Evolutionary conservation across 2,888 invertebrate species (phyloP).

Genomic region (Scotopteryx bipunctaria): DNA sequence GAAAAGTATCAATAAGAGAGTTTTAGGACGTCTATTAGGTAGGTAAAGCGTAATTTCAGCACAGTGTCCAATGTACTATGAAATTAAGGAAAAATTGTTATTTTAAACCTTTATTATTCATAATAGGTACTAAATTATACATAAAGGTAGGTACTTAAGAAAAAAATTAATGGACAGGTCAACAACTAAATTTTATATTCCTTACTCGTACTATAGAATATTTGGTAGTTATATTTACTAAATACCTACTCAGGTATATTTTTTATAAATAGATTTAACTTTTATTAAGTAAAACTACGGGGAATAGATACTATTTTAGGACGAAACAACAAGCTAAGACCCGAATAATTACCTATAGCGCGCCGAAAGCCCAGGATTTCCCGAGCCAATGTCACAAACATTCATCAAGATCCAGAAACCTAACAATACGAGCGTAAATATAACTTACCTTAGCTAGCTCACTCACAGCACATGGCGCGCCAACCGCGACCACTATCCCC

Average conservation of each 20-base stretch:
- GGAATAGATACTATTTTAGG: not conserved
- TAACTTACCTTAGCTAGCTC: slow-evolving; percentile 51
- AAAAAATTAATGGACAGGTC: too few relatives aligned
- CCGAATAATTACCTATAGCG: not conserved
- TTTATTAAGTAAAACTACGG: not conserved
- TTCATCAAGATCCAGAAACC: slow-evolving; percentile 31
- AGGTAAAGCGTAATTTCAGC: not conserved
- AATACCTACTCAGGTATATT: not conserved
- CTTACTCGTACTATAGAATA: too few relatives aligned
- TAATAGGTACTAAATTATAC: too few relatives aligned
- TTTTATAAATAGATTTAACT: not conserved
- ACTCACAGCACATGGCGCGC: slow-evolving; percentile 24
- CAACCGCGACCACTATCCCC: slow-evolving; percentile 14
- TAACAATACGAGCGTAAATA: slow-evolving; percentile 33
- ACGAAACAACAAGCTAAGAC: not conserved
- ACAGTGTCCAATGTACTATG: too few relatives aligned
- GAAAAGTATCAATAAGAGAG: not conserved
- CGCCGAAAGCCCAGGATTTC: slow-evolving; percentile 7
- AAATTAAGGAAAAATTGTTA: too few relatives aligned
- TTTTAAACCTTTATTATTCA: too few relatives aligned
- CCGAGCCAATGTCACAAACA: slow-evolving; percentile 28
- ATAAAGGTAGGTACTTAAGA: too few relatives aligned
- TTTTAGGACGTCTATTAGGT: not conserved
- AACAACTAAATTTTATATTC: too few relatives aligned
- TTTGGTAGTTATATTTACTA: too few relatives aligned